These are phyloP conservation scores for Zoanthus sociatus DNA, from an alignment of 92 coral and sea anemone genomes.

Conservation along the genomic window DNA sequence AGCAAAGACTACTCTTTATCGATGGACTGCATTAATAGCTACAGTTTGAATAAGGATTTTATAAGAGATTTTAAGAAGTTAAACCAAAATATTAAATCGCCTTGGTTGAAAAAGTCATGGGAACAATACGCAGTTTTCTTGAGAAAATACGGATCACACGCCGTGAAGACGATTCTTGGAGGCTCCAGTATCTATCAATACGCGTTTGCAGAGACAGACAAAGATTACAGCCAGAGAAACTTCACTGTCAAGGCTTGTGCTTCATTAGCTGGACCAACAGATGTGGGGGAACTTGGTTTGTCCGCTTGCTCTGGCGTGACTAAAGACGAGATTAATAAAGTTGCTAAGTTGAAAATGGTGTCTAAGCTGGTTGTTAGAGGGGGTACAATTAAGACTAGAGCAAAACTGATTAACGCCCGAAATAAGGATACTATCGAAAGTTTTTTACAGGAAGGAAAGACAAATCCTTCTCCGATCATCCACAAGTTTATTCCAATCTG, in stretches of 20 bases:
- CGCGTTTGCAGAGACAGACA: slow-evolving; percentile 28
- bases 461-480: slow-evolving; percentile 34
- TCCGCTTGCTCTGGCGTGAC: slow-evolving; percentile 11
- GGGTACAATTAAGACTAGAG: slow-evolving; percentile 53
- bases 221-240: slow-evolving; percentile 16
- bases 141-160: slow-evolving; percentile 66
- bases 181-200: slow-evolving; percentile 66
- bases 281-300: slow-evolving; percentile 18
- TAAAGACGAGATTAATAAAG: neutral
- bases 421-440: slow-evolving; percentile 20
- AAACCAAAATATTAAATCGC: slow-evolving; percentile 14
- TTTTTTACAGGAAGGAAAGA: slow-evolving; percentile 54
- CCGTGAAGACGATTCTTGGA: slow-evolving; percentile 43
- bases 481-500: slow-evolving; percentile 54
- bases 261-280: slow-evolving; percentile 14
- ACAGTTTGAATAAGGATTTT: neutral
- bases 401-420: slow-evolving; percentile 45
- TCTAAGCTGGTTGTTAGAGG: slow-evolving; percentile 57
- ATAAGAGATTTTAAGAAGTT: neutral
- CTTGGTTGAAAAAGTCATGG: slow-evolving; percentile 64
- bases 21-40: slow-evolving; percentile 4
- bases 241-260: slow-evolving; percentile 24
- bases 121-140: slow-evolving; percentile 42
- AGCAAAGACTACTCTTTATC: neutral
- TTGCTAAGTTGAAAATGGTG: neutral